A percentile compares a stretch with the other conserved stretches of the same genome.
Evolutionary conservation across 2,888 invertebrate genomes (phyloP).

Genomic region (Dryomyza anilis): DNA sequence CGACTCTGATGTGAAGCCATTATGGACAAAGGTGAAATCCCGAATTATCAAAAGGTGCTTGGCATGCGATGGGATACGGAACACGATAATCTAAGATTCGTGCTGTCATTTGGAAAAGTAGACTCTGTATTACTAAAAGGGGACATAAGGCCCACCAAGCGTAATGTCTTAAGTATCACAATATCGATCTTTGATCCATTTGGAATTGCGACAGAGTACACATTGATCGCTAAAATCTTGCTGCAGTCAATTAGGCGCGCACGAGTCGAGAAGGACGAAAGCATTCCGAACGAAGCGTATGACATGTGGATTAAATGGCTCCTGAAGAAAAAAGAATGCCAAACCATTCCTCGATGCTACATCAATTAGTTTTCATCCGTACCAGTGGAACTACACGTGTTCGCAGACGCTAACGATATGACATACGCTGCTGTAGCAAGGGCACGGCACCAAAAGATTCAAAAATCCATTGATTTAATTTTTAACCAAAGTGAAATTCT

Average conservation of each 20-base stretch:
- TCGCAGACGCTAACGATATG: too few species aligned
- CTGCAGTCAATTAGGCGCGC: neutral
- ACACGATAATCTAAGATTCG: too few species aligned
- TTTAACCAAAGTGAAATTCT: too few species aligned
- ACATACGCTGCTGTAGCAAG: too few species aligned
- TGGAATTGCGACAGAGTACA: constrained; percentile 7
- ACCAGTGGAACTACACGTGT: too few species aligned
- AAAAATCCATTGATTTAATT: too few species aligned
- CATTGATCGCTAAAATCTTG: neutral
- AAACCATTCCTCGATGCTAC: neutral
- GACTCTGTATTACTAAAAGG: constrained; percentile 9
- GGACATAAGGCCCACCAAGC: constrained; percentile 22
- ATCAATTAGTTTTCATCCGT: too few species aligned
- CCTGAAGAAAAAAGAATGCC: neutral
- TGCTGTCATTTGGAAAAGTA: constrained; percentile 24
- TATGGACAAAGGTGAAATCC: neutral
- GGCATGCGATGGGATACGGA: constrained; percentile 26
- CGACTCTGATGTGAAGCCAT: neutral
- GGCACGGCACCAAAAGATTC: too few species aligned
- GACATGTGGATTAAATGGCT: neutral
- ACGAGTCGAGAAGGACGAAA: constrained; percentile 13
- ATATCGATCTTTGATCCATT: too few species aligned
- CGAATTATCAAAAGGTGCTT: constrained; percentile 2
- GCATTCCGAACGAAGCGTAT: neutral
- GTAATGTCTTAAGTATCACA: constrained; percentile 25